phyloP scores from a whole-genome alignment of 92 coral and sea anemone genomes.

The Siderastrea siderea region DNA sequence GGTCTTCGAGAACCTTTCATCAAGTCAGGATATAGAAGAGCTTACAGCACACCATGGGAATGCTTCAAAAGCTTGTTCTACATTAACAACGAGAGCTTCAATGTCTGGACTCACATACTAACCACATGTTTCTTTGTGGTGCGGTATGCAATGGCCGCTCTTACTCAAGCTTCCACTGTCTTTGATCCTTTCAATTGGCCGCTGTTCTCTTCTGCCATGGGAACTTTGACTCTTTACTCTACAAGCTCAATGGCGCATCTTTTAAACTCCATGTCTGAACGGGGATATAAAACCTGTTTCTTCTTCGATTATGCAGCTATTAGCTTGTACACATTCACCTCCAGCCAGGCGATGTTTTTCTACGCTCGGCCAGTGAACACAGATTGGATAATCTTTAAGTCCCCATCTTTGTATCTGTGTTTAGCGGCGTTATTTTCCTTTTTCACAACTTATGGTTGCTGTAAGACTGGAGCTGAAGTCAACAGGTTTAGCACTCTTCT shows the following conservation, averaged over 20 bases:
- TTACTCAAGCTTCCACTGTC: conserved; percentile 7
- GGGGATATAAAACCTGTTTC: conserved; percentile 56
- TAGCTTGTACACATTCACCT: conserved; percentile 60
- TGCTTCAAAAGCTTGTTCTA: conserved; percentile 67
- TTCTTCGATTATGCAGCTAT: conserved; percentile 75
- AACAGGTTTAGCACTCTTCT: conserved; percentile 50
- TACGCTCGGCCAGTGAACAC: conserved; percentile 61
- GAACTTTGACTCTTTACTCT: conserved; percentile 53
- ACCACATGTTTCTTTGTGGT: conserved; percentile 45
- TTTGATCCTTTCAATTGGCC: conserved; percentile 63
- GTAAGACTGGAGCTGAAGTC: conserved; percentile 62
- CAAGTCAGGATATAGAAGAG: conserved; percentile 63
- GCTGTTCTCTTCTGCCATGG: conserved; percentile 58
- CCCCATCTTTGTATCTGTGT: conserved; percentile 47
- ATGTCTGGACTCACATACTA: conserved; percentile 71
- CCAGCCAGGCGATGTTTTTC: conserved; percentile 64
- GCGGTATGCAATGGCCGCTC: conserved; percentile 24
- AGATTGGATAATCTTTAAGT: conserved; percentile 37
- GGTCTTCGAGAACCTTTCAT: conserved; percentile 70
- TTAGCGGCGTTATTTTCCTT: conserved; percentile 54
- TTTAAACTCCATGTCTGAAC: conserved; percentile 68
- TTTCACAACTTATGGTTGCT: conserved; percentile 56
- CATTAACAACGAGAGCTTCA: conserved; percentile 61
- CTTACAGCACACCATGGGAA: conserved; percentile 62
- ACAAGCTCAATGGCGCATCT: conserved; percentile 69